Evolutionary conservation across 2,888 invertebrate species (phyloP), one percentile per base, ranked within the genome.

Genomic region (Coleophora deauratella): DNA sequence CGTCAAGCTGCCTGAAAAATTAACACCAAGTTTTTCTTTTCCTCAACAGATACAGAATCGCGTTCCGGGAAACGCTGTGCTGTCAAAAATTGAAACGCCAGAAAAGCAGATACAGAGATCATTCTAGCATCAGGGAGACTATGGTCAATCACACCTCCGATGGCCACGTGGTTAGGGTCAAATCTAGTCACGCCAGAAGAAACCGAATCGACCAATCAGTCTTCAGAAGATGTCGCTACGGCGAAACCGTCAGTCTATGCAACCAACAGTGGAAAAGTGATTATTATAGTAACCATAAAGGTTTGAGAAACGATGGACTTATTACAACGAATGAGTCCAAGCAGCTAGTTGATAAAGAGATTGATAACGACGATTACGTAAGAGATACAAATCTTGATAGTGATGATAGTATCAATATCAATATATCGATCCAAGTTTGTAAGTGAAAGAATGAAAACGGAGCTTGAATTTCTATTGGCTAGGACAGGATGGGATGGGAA

Each of bases 51-150:
- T 96, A 95, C 78, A 87, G 95, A 12, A 87, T 88, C 12, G 94
- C 95, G 0, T 94, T 95, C 66, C 89, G 88, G 46, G 91, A 92
- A 62, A 92, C 92, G 0, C 84, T 94, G 40, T 91, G 91, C 68
- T 91, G 92, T 51, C 82, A 86, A 9, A 76, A 80, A 33, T 73
- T 72, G 1, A 63, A 65, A 0, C 72, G 77, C 41, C 87, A 81
- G 54, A 81, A 75, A 48, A 66, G 67, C 37, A 87, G 86, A 37
- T 87, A 87, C 43, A 71, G 87, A n/a, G 89, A 89, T 36, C 88
- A 89, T 52, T 87, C 90, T 49, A 88, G 89, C 69, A 76, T 91
- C 62, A 76, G 90, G 40, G 87, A 90, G 48, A 88, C 89, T n/a
- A 87, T 84, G 41, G 72, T 87, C 33, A 82, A 82, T 54, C 81